These are phyloP conservation scores for Bryconaethiops microstoma DNA, from an alignment of 2,797 vertebrate genomes.

Conservation along the genomic window DNA sequence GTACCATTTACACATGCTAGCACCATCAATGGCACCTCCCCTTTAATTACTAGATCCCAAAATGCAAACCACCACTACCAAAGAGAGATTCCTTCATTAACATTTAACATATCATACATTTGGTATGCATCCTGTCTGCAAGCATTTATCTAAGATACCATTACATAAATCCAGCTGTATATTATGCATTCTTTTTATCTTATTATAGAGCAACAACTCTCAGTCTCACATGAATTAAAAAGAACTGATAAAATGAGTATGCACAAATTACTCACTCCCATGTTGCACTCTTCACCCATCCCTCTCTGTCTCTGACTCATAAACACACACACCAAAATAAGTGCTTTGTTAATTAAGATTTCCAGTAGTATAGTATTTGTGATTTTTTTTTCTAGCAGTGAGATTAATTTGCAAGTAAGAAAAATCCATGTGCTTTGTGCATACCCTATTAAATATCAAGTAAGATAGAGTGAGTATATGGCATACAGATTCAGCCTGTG, in stretches of 20 bases:
- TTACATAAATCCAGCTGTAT: background rate
- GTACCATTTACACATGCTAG: too few species aligned
- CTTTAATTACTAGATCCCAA: background rate
- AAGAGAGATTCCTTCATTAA: background rate
- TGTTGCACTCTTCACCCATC: background rate
- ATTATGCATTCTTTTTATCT: background rate
- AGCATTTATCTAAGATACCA: background rate
- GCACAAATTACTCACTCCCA: background rate
- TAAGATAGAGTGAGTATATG: constrained; percentile 27
- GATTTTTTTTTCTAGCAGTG: background rate
- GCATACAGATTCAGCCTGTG: constrained; percentile 44
- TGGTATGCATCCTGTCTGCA: background rate
- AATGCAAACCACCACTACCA: background rate
- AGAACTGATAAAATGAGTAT: background rate
- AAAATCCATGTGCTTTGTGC: constrained; percentile 1
- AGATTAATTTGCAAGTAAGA: constrained; percentile 13
- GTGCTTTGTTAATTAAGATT: background rate
- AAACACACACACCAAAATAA: background rate
- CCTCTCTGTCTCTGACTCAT: background rate
- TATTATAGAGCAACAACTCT: background rate
- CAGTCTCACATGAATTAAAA: background rate
- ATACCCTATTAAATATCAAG: constrained; percentile 35
- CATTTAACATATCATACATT: background rate
- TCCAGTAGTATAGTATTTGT: background rate
- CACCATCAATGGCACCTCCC: too few species aligned